A percentile compares a stretch with the other conserved stretches of the same genome.
phyloP scores from a whole-genome alignment of 2,113 vertebrate genomes.

The Podiceps cristatus region DNA sequence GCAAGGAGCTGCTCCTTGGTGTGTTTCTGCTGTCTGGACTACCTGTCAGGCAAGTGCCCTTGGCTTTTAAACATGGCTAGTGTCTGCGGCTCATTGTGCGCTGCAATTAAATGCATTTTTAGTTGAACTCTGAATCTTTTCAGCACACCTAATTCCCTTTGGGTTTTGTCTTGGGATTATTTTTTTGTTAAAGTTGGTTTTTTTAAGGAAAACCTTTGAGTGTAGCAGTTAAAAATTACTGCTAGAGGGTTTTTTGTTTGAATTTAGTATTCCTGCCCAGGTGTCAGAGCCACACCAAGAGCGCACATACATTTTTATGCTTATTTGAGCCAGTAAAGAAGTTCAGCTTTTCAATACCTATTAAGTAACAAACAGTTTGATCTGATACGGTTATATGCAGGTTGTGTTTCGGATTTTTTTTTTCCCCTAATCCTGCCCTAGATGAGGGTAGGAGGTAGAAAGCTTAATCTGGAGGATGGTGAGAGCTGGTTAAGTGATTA shows the following conservation, averaged over 20 bases:
- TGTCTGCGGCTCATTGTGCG: neutral
- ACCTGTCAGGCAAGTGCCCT: neutral
- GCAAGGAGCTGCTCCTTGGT: neutral
- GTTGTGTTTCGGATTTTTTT: neutral
- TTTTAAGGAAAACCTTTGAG: neutral
- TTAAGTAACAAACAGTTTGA: neutral
- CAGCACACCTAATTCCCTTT: neutral
- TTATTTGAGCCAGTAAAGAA: neutral
- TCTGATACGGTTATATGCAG: neutral
- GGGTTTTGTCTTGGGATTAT: neutral
- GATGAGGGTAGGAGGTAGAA: neutral
- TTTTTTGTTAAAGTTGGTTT: neutral
- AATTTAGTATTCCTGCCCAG: neutral
- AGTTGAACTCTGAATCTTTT: neutral
- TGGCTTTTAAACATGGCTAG: neutral
- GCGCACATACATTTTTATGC: neutral
- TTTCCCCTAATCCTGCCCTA: neutral
- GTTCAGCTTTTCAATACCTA: neutral
- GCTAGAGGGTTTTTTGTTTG: neutral
- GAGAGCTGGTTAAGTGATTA: slow-evolving; percentile 1
- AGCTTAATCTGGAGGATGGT: neutral
- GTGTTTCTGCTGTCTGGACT: neutral
- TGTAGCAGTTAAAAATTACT: neutral
- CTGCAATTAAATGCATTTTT: neutral
- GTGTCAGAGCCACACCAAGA: neutral